Percentiles rank a stretch among this genome's conserved stretches.
Conservation (phyloP, 1,140 invertebrate genomes). For the Drosophila subobscura region DNA sequence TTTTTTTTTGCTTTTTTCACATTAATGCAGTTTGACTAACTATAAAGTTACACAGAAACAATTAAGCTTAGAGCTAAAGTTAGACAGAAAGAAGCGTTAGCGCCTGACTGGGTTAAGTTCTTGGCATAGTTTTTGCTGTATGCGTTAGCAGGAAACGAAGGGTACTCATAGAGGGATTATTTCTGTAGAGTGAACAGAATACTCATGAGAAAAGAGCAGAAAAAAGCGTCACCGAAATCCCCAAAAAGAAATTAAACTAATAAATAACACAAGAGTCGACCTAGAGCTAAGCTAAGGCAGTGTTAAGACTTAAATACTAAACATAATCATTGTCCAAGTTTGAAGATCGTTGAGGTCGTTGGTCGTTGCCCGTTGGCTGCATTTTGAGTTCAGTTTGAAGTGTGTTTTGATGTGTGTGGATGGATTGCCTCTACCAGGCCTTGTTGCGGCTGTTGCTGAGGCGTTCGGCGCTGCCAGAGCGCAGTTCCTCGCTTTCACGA, state of each 20-base stretch:
- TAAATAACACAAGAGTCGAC: constrained; percentile 45
- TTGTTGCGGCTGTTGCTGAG: constrained; percentile 28
- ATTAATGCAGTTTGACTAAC: constrained; percentile 65
- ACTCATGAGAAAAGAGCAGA: constrained; percentile 8
- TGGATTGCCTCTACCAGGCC: constrained; percentile 42
- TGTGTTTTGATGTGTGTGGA: neutral
- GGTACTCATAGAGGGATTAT: too few relatives aligned
- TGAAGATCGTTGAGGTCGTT: constrained; percentile 47
- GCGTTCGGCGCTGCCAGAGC: constrained; percentile 35
- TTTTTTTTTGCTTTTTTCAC: constrained; percentile 60
- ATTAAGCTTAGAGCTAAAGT: constrained; percentile 62
- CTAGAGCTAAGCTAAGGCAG: constrained; percentile 29
- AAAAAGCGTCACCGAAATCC: constrained; percentile 52
- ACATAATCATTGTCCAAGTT: constrained; percentile 59
- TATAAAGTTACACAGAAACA: constrained; percentile 63
- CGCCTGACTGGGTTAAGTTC: constrained; percentile 53
- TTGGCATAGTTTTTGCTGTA: constrained; percentile 45
- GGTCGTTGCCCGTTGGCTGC: constrained; percentile 35
- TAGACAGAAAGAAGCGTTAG: constrained; percentile 24
- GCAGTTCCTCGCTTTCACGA: constrained; percentile 34
- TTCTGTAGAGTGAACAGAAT: neutral
- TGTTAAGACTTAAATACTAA: neutral
- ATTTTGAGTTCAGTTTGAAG: constrained; percentile 67
- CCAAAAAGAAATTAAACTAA: constrained; percentile 39
- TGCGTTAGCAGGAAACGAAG: constrained; percentile 13